Percentiles rank a stretch among this genome's conserved stretches.
phyloP scores from a whole-genome alignment of 2,888 invertebrate genomes.

The Dexiosoma caninum region DNA sequence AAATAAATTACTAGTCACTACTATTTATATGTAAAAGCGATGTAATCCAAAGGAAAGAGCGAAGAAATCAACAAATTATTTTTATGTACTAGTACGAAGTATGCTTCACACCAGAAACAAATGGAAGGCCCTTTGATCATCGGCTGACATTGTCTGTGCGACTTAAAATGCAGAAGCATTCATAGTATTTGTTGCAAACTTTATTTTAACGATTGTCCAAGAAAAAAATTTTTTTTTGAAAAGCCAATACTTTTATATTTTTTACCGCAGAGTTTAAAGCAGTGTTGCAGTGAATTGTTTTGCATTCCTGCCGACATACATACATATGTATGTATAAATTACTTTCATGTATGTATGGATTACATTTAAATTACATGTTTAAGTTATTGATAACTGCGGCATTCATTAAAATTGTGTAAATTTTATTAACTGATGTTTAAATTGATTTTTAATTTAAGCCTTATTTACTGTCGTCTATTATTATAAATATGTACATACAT shows the following conservation, averaged over 20 bases:
- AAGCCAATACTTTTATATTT: not conserved
- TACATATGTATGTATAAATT: no score
- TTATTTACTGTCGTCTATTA: not conserved
- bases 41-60: conserved; percentile 8
- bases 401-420: conserved; percentile 12
- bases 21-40: conserved; percentile 42
- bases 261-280: not conserved
- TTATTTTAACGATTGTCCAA: conserved; percentile 44
- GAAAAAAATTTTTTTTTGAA: not conserved
- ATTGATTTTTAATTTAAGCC: conserved; percentile 18
- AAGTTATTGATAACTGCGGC: conserved; percentile 26
- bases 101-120: conserved; percentile 13
- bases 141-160: conserved; percentile 18
- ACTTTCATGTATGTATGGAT: conserved; percentile 33
- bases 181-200: conserved; percentile 18
- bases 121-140: conserved; percentile 44
- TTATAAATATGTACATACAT: conserved; percentile 3
- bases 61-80: not conserved
- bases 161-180: conserved; percentile 22
- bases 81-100: not conserved
- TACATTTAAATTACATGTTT: conserved; percentile 38
- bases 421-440: conserved; percentile 22
- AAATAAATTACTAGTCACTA: conserved; percentile 63
- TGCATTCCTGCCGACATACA: conserved; percentile 1
- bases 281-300: conserved; percentile 7